A percentile compares a stretch with the other conserved stretches of the same genome.
phyloP scores from a whole-genome alignment of 2,797 vertebrate species.

The Silurus aristotelis region DNA sequence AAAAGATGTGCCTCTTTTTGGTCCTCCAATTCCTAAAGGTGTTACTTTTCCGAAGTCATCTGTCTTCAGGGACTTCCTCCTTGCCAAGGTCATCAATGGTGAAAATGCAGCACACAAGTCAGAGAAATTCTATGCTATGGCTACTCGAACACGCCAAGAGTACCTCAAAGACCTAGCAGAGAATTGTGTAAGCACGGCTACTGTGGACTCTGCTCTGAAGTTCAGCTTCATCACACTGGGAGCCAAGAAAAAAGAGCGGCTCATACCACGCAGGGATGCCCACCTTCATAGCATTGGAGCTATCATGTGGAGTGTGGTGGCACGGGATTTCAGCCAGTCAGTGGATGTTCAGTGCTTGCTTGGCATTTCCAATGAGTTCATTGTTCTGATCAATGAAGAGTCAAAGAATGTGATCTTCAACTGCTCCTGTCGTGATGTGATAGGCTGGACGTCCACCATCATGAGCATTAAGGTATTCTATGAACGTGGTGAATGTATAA shows the following conservation, averaged over 20 bases:
- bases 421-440: constrained; percentile 96
- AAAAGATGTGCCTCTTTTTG: constrained; percentile 95
- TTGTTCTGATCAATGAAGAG: constrained; percentile 91
- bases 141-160: constrained; percentile 93
- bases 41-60: constrained; percentile 98
- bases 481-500: constrained; percentile 92
- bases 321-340: constrained; percentile 89
- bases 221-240: constrained; percentile 98
- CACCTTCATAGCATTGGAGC: constrained; percentile 89
- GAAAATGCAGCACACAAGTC: constrained; percentile 97
- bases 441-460: constrained; percentile 94
- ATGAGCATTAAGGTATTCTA: constrained; percentile 95
- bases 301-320: constrained; percentile 89
- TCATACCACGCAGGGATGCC: constrained; percentile 88
- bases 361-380: constrained; percentile 94
- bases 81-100: constrained; percentile 98
- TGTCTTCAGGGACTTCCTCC: constrained; percentile 98
- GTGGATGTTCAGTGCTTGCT: constrained; percentile 89
- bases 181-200: constrained; percentile 92
- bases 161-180: constrained; percentile 96
- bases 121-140: constrained; percentile 96
- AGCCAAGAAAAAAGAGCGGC: constrained; percentile 93
- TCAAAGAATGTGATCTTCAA: constrained; percentile 96
- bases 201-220: constrained; percentile 89
- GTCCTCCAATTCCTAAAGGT: constrained; percentile 95